Base-by-base conservation (phyloP, 1,140 invertebrate species). In the Anastrepha ludens region DNA sequence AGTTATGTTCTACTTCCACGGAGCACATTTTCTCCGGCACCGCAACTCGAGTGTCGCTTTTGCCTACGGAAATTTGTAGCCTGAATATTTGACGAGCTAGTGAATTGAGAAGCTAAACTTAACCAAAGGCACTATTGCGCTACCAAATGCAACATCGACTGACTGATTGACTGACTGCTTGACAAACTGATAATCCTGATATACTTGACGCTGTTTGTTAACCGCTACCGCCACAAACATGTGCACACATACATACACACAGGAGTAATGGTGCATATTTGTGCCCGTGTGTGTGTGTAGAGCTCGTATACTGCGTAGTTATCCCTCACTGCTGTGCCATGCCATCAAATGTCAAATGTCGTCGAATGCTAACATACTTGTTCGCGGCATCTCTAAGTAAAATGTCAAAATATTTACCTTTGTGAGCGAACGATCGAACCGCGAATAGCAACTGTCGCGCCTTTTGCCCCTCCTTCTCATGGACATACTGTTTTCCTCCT, bases 361-460 rank as follows among this genome's bases (percentile, higher is more conserved):
- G 20, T 65, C 55, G 62, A 85, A 85, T 60, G 50, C 20, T 5
- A 85, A 55, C 13, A 60, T 9, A 86, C 50, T 86, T 62, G 85
- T 86, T 62, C 65, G 67, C 39, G 67, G 67, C 67, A 87, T 87
- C 55, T 62, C 60, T 58, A 78, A 87, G 87, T 87, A 87, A 70
- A n/a, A 9, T 81, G 67, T 87, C 87, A 87, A 87, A 87, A 87
- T 78, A 65, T 87, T 87, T 87, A 87, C 87, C 67, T 81, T 67
- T n/a, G 86, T 67, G 67, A 81, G 47, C 86, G 47, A 44, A 20
- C 44, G 20, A 86, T 60, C 58, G 58, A 86, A 64, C 86, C 86
- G 50, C 44, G 60, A 86, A 44, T n/a, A 64, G 58, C 58, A 65
- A 39, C 9, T 4, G 8, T 15, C 20, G 60, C 13, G 8, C 62